phyloP scores from a whole-genome alignment of 2,113 vertebrate species.

The Nymphicus hollandicus region DNA sequence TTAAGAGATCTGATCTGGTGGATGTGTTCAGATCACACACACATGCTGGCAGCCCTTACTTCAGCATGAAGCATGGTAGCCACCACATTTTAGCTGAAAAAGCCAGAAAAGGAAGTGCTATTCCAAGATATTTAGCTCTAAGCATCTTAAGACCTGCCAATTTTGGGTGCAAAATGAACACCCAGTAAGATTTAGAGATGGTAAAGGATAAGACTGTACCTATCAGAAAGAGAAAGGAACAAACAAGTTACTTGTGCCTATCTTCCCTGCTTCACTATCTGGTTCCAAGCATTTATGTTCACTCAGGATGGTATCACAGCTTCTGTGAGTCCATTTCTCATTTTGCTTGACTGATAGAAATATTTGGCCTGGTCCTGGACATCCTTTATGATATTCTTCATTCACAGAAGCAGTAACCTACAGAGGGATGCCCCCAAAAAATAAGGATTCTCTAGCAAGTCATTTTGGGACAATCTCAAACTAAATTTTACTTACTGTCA shows the following conservation, averaged over 20 bases:
- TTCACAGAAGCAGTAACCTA: neutral
- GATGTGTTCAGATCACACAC: neutral
- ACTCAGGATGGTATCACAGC: neutral
- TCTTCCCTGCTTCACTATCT: neutral
- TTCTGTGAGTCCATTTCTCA: neutral
- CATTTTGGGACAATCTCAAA: neutral
- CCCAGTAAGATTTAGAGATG: neutral
- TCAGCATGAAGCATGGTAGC: neutral
- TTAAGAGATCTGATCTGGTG: neutral
- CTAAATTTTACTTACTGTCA: neutral
- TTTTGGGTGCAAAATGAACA: neutral
- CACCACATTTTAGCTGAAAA: neutral
- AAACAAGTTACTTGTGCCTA: neutral
- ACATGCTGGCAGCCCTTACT: neutral
- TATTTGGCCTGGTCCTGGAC: neutral
- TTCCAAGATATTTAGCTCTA: neutral
- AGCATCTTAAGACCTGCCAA: neutral
- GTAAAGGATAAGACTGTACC: neutral
- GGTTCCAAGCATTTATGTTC: neutral
- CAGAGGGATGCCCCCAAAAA: neutral
- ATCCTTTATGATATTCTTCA: neutral
- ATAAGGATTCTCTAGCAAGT: neutral
- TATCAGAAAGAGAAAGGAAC: neutral
- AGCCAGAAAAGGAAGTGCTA: neutral
- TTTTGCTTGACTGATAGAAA: neutral